Percentiles rank a stretch among this genome's conserved stretches.
Conservation (phyloP, 2,888 invertebrate species). For the Volucella inanis region DNA sequence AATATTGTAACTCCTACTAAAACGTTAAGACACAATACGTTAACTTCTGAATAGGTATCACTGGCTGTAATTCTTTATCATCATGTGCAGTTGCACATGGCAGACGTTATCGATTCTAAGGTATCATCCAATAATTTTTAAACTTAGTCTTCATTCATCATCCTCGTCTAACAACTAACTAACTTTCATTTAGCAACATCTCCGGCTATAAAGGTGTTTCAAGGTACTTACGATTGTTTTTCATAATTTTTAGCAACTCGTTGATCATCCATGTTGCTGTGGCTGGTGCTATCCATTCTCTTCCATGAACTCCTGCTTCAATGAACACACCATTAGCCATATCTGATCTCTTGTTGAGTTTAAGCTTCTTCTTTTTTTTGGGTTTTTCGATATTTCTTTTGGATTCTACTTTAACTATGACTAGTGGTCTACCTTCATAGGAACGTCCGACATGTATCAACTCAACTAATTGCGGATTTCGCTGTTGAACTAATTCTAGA, state of each 20-base stretch:
- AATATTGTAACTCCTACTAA: too few relatives aligned
- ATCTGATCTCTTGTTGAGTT: slow-evolving; percentile 83
- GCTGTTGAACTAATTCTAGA: slow-evolving; percentile 87
- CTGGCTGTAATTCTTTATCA: too few relatives aligned
- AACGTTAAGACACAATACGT: too few relatives aligned
- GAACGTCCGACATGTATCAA: slow-evolving; percentile 89
- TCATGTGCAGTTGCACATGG: too few relatives aligned
- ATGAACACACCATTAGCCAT: slow-evolving; percentile 91
- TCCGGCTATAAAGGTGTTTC: neutral
- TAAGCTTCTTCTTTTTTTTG: slow-evolving; percentile 78
- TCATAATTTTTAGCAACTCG: slow-evolving; percentile 87
- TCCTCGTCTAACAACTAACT: neutral
- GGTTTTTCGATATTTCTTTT: slow-evolving; percentile 79
- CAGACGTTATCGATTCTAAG: too few relatives aligned
- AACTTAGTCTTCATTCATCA: too few relatives aligned
- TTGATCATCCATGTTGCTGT: slow-evolving; percentile 89
- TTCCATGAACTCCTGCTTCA: slow-evolving; percentile 90
- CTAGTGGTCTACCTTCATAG: slow-evolving; percentile 88
- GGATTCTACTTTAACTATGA: slow-evolving; percentile 87
- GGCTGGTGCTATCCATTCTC: slow-evolving; percentile 92
- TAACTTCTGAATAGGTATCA: too few relatives aligned
- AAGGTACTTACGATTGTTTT: slow-evolving; percentile 83
- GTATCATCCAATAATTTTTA: too few relatives aligned
- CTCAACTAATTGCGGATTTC: slow-evolving; percentile 87
- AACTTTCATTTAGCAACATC: slow-evolving; percentile 1